A percentile compares a stretch with the other conserved stretches of the same genome.
These are phyloP conservation scores for Ictalurus punctatus DNA, from an alignment of 2,113 vertebrate species.

Conservation along the genomic window DNA sequence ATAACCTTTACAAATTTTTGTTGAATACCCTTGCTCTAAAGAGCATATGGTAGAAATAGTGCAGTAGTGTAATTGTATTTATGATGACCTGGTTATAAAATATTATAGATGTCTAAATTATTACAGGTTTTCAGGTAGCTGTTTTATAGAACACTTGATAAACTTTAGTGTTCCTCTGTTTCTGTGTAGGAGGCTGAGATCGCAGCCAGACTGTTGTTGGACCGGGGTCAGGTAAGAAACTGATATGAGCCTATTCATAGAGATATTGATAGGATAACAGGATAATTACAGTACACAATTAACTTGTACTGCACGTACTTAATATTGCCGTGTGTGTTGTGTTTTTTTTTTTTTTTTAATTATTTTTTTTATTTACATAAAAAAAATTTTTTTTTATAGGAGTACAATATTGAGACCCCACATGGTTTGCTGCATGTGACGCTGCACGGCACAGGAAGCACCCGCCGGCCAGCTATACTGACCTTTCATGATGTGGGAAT, in stretches of 20 bases:
- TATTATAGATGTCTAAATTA: not conserved
- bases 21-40: not conserved
- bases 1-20: not conserved
- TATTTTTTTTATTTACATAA: too few species aligned
- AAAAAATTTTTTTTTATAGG: conserved; percentile 64
- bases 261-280: not conserved
- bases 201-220: conserved; percentile 74
- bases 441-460: conserved; percentile 80
- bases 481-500: conserved; percentile 89
- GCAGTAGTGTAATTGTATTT: not conserved
- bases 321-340: not conserved
- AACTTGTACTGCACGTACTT: not conserved
- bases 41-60: not conserved
- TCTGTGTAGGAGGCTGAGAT: conserved; percentile 70
- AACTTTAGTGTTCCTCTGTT: not conserved
- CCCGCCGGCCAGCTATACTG: conserved; percentile 85
- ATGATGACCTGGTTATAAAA: not conserved
- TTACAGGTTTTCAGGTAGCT: not conserved
- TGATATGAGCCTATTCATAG: not conserved
- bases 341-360: not conserved
- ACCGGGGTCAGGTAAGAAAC: conserved; percentile 72
- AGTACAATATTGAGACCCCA: conserved; percentile 85
- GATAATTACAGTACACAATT: not conserved
- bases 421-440: conserved; percentile 84
- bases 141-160: not conserved